Evolutionary conservation across 2,113 vertebrate species (phyloP).

Genomic region (Centrocercus urophasianus): DNA sequence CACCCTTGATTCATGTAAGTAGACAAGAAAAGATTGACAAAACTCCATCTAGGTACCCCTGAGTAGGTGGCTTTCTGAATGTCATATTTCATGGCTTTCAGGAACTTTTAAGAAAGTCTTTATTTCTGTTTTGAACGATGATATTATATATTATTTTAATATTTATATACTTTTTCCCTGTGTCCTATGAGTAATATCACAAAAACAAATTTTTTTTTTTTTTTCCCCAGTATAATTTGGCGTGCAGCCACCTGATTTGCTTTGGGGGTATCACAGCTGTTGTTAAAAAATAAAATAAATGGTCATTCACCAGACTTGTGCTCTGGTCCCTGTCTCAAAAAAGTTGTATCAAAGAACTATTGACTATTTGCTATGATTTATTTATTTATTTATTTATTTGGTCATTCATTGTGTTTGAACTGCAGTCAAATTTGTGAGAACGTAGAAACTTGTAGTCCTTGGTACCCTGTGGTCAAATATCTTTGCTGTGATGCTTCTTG

Average conservation of each 20-base stretch:
- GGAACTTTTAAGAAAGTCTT: neutral
- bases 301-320: neutral
- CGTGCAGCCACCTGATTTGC: neutral
- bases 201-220: neutral
- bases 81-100: neutral
- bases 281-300: neutral
- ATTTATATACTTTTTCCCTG: neutral
- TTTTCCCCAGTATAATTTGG: neutral
- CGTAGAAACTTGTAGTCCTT: neutral
- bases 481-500: neutral
- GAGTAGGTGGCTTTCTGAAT: neutral
- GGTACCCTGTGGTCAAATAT: neutral
- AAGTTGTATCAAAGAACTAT: neutral
- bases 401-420: neutral
- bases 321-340: neutral
- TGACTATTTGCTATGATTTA: neutral
- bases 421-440: neutral
- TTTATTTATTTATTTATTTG: neutral
- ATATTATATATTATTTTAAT: neutral
- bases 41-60: neutral
- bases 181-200: neutral
- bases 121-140: neutral
- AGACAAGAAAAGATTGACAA: neutral
- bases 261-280: neutral
- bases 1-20: neutral